Base-by-base conservation (phyloP, 2,797 vertebrate genomes). In the Pipistrellus pygmaeus region DNA sequence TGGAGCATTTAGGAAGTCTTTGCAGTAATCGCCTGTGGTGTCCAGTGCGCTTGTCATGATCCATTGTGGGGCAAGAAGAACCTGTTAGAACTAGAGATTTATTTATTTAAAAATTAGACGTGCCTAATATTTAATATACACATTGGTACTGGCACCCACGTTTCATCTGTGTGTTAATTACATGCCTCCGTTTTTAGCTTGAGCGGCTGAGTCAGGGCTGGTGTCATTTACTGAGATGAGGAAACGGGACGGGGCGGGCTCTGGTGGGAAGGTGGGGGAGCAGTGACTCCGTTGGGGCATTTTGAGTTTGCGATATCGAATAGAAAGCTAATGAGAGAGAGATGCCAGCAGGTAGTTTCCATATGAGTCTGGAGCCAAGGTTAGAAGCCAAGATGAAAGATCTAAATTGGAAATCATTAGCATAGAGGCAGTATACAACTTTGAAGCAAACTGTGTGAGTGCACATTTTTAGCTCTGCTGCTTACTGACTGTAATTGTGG, bases 31-130 rank as follows among this genome's bases (percentile, higher is more conserved):
- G n/a, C 32, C 32, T 64, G 7, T 94, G 87, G 32, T 93, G 94
- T 94, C 60, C 30, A 46, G 0, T 77, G 46, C 94, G 21, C 66
- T 78, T 25, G 13, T 27, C 30, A 15, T 23, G 32, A 62, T 64
- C 69, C 10, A 27, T 48, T 53, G 72, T 84, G 35, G 64, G 91
- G 2, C 14, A 75, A 72, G 88, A 94, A 84, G 35, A 95, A 94
- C 76, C 32, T 72, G 14, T 84, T 95, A 48, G 48, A 83, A 41
- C 62, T 86, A 9, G 78, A 5, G 60, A 30, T 81, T 78, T 41
- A 35, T 76, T 73, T 48, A 30, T 84, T 11, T 44, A 77, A 62
- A 27, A 88, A 76, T 55, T 76, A 66, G 68, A 8, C 21, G 72
- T 69, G 72, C 64, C 44, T 75, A 38, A 53, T 83, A 71, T 66